Evolutionary conservation across 53 echinoderm and acorn worm genomes (phyloP), one percentile per base, ranked within the genome.

Genomic region (Temnopleurus reevesii): DNA sequence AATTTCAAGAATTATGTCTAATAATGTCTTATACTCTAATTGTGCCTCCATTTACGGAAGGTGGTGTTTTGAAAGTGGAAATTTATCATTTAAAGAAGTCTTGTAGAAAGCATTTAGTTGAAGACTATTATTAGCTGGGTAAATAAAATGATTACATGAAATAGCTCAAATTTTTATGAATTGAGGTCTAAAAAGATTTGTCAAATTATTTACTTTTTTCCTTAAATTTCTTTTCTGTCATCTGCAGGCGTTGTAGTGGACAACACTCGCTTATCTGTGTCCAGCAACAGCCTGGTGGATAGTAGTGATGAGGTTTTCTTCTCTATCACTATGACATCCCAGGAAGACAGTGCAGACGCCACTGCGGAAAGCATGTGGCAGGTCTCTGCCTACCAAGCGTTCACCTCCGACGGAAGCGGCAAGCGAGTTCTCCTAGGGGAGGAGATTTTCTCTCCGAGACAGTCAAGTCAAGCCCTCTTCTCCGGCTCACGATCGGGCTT

Each of bases 361-460:
- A 77, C n/a, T 19, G 93, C 93, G 13, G 89, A 94, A 36, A 80
- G 84, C 53, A 91, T 97, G 47, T 97, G 97, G 97, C 88, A 91
- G 46, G 45, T 95, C 4, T 89, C 94, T 29, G 91, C 93, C 43
- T 97, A 76, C 92, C 54, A 94, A 45, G 88, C 93, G 25, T 43
- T 86, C 24, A 81, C 89, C 43, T 57, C 84, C 8, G 71, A 84
- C 0, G 94, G 94, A 12, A 53, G 43, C 21, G 94, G 94, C 5
- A 51, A 89, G 9, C 77, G 89, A 63, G 61, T 90, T 9, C 24
- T 90, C 46, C 89, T 94, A 5, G 57, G 53, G 7, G 28, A 34
- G 9, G 90, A 94, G 27, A 38, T 93, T 31, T 91, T 97, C 44
- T 87, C 94, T 35, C 64, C 90, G 0, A 77, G 77, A 10, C 63